Evolutionary conservation across 64 coral and sea anemone species (phyloP), one percentile per base, ranked within the genome.

Genomic region (Exaiptasia diaphana): DNA sequence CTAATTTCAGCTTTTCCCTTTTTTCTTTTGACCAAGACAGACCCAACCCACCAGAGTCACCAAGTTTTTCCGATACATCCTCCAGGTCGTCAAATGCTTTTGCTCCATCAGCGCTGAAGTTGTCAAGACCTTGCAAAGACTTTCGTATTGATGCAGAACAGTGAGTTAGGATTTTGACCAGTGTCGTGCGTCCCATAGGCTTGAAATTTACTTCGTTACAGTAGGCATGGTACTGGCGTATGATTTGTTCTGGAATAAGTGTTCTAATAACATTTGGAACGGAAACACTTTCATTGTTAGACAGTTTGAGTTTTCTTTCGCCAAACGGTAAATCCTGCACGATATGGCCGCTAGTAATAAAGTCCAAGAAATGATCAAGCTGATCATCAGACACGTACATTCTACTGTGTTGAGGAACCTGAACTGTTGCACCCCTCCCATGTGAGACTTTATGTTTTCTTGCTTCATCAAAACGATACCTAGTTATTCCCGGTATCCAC

Each of bases 231-330:
- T 73, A 88, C 75, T 80, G 85, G 23, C 59, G 40, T 33, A 79
- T 49, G 33, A 74, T 88, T 77, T 39, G 54, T 46, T 79, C 44
- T 29, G 76, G 85, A 25, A 88, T 87, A 25, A 87, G 28, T 38
- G 67, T 79, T 10, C 75, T 74, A 31, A 88, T 74, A 29, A 88
- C 85, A 71, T 88, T 88, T 80, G 85, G 67, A 31, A 67, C 59
- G 31, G 58, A 38, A 27, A 64, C 28, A 17, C 31, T 12, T 31
- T 29, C 28, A 12, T 33, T 33, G 37, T 64, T 34, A 14, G 59
- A 8, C 37, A 64, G 18, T 8, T 33, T 11, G 26, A 64, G 59
- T 9, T 64, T 33, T 4, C 59, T 27, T 64, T 64, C 24, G 26
- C 57, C 57, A 61, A 61, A 61, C 57, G 57, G 27, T 5, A 61